Base-by-base conservation (phyloP, 2,888 invertebrate species). In the Eupeodes luniger region DNA sequence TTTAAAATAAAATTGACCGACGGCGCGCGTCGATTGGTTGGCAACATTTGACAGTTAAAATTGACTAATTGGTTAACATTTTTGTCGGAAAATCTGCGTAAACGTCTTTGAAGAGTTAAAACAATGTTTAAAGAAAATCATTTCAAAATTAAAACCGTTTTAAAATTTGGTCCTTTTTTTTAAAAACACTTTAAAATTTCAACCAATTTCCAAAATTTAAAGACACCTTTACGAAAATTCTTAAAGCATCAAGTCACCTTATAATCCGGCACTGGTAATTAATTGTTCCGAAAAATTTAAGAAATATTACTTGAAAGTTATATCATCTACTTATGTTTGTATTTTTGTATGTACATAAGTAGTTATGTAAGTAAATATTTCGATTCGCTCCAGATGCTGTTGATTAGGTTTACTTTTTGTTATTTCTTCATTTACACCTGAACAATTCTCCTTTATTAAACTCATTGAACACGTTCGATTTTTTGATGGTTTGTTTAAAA, bases 401-500 rank as follows among this genome's bases (percentile, higher is more conserved):
- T 53, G 51, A 53, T 36, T 67, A 51, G 1, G n/a, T 53, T 53
- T 12, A 69, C 10, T 36, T 55, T 27, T 49, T 47, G 1, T 69
- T 61, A 5, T 11, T 47, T 1, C 12, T 47, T 47, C 10, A 47
- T 59, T 67, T 53, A 49, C 67, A 69, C 67, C 69, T 40, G 16
- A 69, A 5, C 11, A 53, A 51, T 69, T 55, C 12, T 36, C 10
- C 16, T n/a, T 53, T 16, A 40, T 11, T 47, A 11, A 51, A 36
- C 47, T 9, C 66, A 49, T 53, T 53, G 34, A 66, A n/a, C 69
- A 69, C 69, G 69, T 53, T 69, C 53, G 69, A 36, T 53, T 53
- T 69, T n/a, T n/a, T 53, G 16, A 36, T 36, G 10, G 5, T 61
- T 40, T 62, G 16, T 62, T 61, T 47, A 11, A 64, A 47, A 12